These are phyloP conservation scores for Urosaurus nigricauda DNA, from an alignment of 2,797 vertebrate genomes.

Conservation along the genomic window DNA sequence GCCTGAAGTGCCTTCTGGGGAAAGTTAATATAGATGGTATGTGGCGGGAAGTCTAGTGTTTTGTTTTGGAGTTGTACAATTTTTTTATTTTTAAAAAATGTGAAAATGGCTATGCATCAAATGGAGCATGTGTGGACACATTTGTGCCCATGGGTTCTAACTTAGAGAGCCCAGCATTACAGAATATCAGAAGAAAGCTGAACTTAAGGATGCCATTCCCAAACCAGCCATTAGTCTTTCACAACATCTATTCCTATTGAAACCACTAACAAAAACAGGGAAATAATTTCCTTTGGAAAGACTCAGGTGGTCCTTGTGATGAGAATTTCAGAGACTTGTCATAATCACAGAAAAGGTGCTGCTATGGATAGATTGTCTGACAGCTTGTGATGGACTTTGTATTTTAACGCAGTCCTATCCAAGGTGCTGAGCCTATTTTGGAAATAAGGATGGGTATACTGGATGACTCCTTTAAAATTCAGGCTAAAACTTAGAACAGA, in stretches of 20 bases:
- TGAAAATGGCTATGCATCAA: background rate
- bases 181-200: background rate
- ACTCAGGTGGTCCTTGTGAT: background rate
- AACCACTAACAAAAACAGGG: background rate
- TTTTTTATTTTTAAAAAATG: background rate
- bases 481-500: no score
- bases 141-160: background rate
- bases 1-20: background rate
- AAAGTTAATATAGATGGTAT: background rate
- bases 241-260: background rate
- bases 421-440: no score
- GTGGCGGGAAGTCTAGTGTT: background rate
- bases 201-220: background rate
- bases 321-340: background rate
- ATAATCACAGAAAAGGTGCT: background rate
- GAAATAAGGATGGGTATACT: no score
- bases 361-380: no score
- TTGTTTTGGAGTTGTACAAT: background rate
- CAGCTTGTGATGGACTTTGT: no score
- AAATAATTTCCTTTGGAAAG: conserved; percentile 1
- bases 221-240: background rate
- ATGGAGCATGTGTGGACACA: background rate
- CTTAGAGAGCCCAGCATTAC: background rate
- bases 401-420: no score
- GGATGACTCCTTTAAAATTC: no score